Percentiles rank a stretch among this genome's conserved stretches.
These are phyloP conservation scores for Crax fasciolata DNA, from an alignment of 2,797 vertebrate genomes.

Conservation along the genomic window DNA sequence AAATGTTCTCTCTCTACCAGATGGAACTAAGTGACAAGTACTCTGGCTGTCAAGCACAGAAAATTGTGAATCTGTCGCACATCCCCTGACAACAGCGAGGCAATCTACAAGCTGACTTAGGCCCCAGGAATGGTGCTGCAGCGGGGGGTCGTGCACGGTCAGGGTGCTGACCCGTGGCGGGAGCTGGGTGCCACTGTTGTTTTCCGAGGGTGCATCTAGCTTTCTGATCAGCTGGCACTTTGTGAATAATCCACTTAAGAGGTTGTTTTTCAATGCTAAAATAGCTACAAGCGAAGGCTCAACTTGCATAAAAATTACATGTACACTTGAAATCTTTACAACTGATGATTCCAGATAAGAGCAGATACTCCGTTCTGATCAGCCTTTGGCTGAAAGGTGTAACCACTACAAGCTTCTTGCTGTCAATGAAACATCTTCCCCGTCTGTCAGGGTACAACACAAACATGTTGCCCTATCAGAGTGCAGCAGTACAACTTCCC, in stretches of 20 bases:
- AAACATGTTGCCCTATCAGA: conserved; percentile 58
- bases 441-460: conserved; percentile 50
- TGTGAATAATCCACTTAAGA: conserved; percentile 59
- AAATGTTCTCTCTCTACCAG: conserved; percentile 78
- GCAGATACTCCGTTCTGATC: conserved; percentile 50
- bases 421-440: conserved; percentile 65
- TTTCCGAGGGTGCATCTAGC: background rate
- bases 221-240: conserved; percentile 53
- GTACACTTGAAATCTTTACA: conserved; percentile 73
- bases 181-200: background rate
- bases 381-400: conserved; percentile 75
- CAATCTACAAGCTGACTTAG: conserved; percentile 62
- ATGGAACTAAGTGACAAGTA: conserved; percentile 80
- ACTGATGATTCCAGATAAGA: conserved; percentile 72
- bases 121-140: conserved; percentile 3
- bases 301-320: conserved; percentile 74
- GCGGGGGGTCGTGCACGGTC: background rate
- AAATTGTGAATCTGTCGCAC: conserved; percentile 73
- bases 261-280: conserved; percentile 50
- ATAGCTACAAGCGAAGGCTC: conserved; percentile 56
- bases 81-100: conserved; percentile 65
- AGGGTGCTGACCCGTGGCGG: conserved; percentile 18
- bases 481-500: conserved; percentile 16
- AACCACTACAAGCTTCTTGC: conserved; percentile 43
- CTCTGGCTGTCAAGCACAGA: conserved; percentile 69